Evolutionary conservation across 2,797 vertebrate species (phyloP).

Genomic region (Karalla daura): DNA sequence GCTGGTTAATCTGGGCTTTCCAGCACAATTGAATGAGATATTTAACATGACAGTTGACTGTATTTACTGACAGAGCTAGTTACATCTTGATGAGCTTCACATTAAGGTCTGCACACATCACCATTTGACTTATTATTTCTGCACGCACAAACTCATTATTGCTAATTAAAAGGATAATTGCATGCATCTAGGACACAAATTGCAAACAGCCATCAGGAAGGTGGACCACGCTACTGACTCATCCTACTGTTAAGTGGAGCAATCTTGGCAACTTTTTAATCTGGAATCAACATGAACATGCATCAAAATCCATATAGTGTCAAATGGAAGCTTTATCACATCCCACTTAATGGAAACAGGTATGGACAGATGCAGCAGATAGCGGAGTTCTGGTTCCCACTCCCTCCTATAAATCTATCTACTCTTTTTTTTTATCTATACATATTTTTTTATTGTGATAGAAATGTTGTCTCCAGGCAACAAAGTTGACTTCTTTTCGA

Average conservation of each 20-base stretch:
- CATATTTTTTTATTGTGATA: constrained; percentile 15
- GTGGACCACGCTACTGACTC: constrained; percentile 57
- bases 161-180: constrained; percentile 88
- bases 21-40: constrained; percentile 51
- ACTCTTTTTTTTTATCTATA: background rate
- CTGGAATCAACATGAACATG: constrained; percentile 18
- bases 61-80: constrained; percentile 80
- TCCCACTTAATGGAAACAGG: background rate
- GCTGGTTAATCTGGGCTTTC: constrained; percentile 33
- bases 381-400: background rate
- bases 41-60: constrained; percentile 75
- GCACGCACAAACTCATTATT: constrained; percentile 84
- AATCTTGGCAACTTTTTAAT: constrained; percentile 29
- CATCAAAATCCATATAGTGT: constrained; percentile 16
- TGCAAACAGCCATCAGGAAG: constrained; percentile 67
- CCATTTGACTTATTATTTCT: constrained; percentile 84
- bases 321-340: constrained; percentile 1
- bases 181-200: constrained; percentile 83
- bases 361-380: background rate
- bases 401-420: background rate
- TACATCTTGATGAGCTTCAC: constrained; percentile 83
- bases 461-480: constrained; percentile 12
- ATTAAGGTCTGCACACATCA: constrained; percentile 79
- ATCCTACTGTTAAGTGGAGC: constrained; percentile 40
- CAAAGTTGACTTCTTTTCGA: constrained; percentile 17